These are phyloP conservation scores for Delphinapterus leucas DNA, from an alignment of 2,113 vertebrate genomes.

Conservation along the genomic window DNA sequence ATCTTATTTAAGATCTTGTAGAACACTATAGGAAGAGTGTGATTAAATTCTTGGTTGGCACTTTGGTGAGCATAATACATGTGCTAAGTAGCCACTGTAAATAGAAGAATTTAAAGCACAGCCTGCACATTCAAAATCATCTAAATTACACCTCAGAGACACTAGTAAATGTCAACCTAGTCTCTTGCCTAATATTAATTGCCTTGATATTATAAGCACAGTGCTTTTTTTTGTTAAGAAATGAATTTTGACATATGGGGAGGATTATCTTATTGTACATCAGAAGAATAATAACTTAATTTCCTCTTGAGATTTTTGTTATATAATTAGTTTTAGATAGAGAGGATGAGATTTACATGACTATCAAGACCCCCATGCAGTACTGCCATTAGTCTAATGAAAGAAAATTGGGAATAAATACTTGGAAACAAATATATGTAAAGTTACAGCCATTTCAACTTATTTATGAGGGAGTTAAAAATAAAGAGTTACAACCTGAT, in stretches of 20 bases:
- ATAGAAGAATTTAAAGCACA: background rate
- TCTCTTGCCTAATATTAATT: slow-evolving; percentile 32
- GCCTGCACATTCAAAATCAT: background rate
- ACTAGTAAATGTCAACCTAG: slow-evolving; percentile 39
- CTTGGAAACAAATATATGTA: background rate
- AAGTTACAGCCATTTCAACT: background rate
- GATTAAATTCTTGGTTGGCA: slow-evolving; percentile 45
- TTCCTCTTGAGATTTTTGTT: slow-evolving; percentile 51
- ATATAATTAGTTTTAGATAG: slow-evolving; percentile 54
- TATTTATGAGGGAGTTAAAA: background rate
- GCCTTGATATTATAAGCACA: slow-evolving; percentile 30
- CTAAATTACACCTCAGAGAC: slow-evolving; percentile 4
- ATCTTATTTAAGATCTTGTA: background rate
- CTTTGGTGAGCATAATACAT: background rate
- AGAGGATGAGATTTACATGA: slow-evolving; percentile 22
- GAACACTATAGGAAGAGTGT: background rate
- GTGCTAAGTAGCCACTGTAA: background rate
- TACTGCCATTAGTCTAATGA: background rate
- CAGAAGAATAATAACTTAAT: slow-evolving; percentile 44
- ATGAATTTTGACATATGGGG: slow-evolving; percentile 44
- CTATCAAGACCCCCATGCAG: background rate
- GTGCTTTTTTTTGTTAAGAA: slow-evolving; percentile 23
- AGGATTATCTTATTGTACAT: slow-evolving; percentile 53
- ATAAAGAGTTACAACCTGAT: background rate
- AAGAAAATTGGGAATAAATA: slow-evolving; percentile 14